Evolutionary conservation across 2,888 invertebrate species (phyloP), one percentile per base, ranked within the genome.

Genomic region (Thumatha senex): DNA sequence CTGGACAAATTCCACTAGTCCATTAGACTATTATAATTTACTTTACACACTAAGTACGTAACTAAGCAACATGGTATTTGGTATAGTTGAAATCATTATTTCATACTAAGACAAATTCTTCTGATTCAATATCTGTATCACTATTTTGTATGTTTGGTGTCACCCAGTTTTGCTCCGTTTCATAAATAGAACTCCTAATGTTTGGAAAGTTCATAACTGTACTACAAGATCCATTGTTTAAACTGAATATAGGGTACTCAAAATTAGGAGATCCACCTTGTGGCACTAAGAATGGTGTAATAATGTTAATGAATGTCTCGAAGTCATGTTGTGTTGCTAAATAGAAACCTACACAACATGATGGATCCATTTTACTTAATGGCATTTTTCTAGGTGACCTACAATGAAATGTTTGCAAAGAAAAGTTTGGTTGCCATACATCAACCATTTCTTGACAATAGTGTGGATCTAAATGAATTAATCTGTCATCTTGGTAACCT

Each of bases 401-500:
- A 79, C 97, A 98, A 79, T 98, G 98, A 89, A 96, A 98, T 48
- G 95, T 94, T 71, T 95, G 92, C 49, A 96, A 84, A 14, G 96
- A 93, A 81, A 97, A 98, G 75, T 95, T 94, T 46, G 95, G 93
- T 72, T 95, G 94, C 92, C 95, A 95, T 0, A 96, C 96, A 86
- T 97, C 96, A 31, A 98, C 96, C 87, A 95, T 95, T 83, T 98
- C 97, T 84, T 98, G 98, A 76, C 97, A 97, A 73, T 97, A 97
- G 85, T 98, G 98, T 13, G 98, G 98, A 87, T 98, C 98, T 66
- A 98, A 89, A 77, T 98, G 97, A 70, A 98, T 97, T 53, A 98
- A 87, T 84, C 96, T 96, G 78, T 98, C 97, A 80, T 97, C 98
- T 93, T 98, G 98, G 82, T 95, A 98, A 42, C 98, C 98, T 58